Evolutionary conservation across 2,797 vertebrate genomes (phyloP).

Genomic region (Thamnophis elegans): DNA sequence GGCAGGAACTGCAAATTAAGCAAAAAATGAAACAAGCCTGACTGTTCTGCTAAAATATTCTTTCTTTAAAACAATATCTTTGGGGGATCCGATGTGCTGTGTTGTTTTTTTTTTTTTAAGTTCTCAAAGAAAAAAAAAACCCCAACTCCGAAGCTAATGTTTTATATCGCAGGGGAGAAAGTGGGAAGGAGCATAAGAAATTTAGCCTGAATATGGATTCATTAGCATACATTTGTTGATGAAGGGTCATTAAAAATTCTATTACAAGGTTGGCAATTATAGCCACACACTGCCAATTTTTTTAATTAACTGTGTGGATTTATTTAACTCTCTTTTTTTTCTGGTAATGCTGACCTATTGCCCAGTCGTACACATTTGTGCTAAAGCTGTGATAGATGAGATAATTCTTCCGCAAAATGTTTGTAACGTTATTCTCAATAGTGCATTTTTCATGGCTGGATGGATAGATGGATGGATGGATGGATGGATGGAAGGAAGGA

Average conservation of each 20-base stretch:
- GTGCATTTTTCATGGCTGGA: not conserved
- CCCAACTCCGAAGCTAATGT: conserved; percentile 23
- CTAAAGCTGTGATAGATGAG: not conserved
- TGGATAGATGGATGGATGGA: not conserved
- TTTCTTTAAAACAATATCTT: conserved; percentile 32
- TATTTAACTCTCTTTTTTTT: not conserved
- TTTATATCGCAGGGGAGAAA: conserved; percentile 14
- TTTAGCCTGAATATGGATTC: not conserved
- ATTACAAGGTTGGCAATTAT: conserved; percentile 3
- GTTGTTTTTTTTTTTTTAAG: conserved; percentile 18
- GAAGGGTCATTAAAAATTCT: conserved; percentile 3
- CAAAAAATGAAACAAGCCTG: conserved; percentile 24
- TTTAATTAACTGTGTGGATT: conserved; percentile 1
- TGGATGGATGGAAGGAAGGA: not conserved
- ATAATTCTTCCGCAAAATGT: not conserved
- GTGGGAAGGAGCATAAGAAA: not conserved
- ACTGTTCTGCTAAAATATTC: conserved; percentile 44
- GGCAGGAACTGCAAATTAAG: conserved; percentile 48
- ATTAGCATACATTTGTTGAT: conserved; percentile 3
- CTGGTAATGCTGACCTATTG: not conserved
- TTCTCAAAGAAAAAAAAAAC: not conserved
- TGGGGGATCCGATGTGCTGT: not conserved
- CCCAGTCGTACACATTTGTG: not conserved
- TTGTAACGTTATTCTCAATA: not conserved
- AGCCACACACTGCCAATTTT: not conserved